phyloP scores from a whole-genome alignment of 2,797 vertebrate species.

The Ctenochaetus hawaiiensis region DNA sequence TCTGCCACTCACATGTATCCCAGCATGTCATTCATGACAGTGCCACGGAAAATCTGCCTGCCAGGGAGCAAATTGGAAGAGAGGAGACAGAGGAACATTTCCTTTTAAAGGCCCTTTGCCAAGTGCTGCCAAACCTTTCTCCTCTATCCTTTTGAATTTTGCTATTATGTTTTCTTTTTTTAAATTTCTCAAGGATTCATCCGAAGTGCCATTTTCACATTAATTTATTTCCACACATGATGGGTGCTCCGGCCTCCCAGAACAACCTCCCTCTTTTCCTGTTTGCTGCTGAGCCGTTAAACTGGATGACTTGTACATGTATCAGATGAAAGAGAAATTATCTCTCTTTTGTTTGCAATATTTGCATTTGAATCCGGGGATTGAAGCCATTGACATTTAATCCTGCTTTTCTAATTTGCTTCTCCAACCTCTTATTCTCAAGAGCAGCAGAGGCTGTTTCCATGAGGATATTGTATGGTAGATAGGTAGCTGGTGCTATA shows the following conservation, averaged over 20 bases:
- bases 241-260: background rate
- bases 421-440: background rate
- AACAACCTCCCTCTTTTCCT: constrained; percentile 11
- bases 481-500: background rate
- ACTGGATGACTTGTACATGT: constrained; percentile 33
- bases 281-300: constrained; percentile 2
- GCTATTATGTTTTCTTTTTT: background rate
- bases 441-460: constrained; percentile 5
- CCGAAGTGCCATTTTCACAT: constrained; percentile 1
- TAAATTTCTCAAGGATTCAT: background rate
- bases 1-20: background rate
- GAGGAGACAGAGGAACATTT: background rate
- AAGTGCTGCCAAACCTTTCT: background rate
- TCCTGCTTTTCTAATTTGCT: background rate
- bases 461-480: background rate
- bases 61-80: background rate
- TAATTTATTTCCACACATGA: constrained; percentile 24
- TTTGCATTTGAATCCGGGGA: constrained; percentile 14
- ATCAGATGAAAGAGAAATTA: constrained; percentile 26
- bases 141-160: background rate
- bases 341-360: constrained; percentile 10
- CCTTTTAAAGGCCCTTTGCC: background rate
- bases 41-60: constrained; percentile 11
- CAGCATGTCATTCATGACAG: constrained; percentile 1
- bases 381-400: constrained; percentile 8